Evolutionary conservation across 2,888 invertebrate genomes (phyloP), one percentile per base, ranked within the genome.

Genomic region (Bimastos eiseni): DNA sequence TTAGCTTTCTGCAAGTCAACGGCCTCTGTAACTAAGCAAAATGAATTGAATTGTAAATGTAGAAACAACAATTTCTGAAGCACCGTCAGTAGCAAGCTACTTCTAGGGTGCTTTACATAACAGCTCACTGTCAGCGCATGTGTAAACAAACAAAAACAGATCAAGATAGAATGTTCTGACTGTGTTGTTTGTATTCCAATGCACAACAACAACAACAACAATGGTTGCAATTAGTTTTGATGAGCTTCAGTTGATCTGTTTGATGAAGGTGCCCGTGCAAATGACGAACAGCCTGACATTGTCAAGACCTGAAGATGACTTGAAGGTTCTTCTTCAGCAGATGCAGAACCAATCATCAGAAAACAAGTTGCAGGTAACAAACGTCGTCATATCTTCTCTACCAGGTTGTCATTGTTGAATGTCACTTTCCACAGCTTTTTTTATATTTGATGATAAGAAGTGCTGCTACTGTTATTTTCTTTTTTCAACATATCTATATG

Each of bases 331-430:
- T 6, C 34, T 37, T 15, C 86, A 86, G 17, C 86, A 86, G 86
- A 34, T 86, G 36, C 86, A 86, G 36, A 70, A n/a, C n/a, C 86
- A 86, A 34, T 24, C 86, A 19, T 19, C 86, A 34, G 86, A 86
- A 86, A 86, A 86, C 86, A 86, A 86, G 86, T 1, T 86, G 24
- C 86, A 36, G 86, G 86, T 86, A 86, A 37, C n/a, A 24, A 37
- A 37, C 17, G 19, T 24, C n/a, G 30, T 70, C 70, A 70, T 70
- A 8, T 30, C 6, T 70, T 70, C 30, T 70, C n/a, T 70, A 30
- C n/a, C 70, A 11, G 8, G 55, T 30, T 55, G 24, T 55, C 55
- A 55, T 30, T 6, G 5, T 70, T 5, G n/a, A 70, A n/a, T n/a
- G 49, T 49, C 5, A 17, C n/a, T 70, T 70, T 70, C 70, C 11